phyloP scores from a whole-genome alignment of 1,140 invertebrate species.

The Gerris buenoi region DNA sequence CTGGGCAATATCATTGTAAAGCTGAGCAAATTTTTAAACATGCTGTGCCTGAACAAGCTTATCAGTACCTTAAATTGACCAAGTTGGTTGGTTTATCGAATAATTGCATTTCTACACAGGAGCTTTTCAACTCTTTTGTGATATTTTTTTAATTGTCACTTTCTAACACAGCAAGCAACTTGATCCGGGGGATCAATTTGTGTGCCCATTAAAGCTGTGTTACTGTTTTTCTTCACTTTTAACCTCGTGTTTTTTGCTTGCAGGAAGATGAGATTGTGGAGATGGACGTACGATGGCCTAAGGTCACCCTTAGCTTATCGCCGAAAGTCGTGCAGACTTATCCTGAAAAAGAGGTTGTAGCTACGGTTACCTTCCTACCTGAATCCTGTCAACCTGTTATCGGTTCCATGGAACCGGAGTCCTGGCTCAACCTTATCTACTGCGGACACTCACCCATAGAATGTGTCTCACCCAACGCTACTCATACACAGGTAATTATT shows the following conservation, averaged over 20 bases:
- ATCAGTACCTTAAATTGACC: no score
- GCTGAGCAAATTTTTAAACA: no score
- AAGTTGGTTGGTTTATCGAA: no score
- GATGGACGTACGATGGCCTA: constrained; percentile 63
- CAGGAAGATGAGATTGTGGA: constrained; percentile 4
- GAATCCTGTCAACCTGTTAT: constrained; percentile 35
- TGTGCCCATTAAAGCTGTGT: no score
- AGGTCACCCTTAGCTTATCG: constrained; percentile 47
- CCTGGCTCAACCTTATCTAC: constrained; percentile 56
- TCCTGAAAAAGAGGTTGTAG: constrained; percentile 50
- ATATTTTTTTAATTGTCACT: no score
- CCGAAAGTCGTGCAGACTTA: constrained; percentile 62
- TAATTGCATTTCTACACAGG: no score
- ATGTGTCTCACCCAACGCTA: constrained; percentile 33
- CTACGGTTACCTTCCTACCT: constrained; percentile 49
- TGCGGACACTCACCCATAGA: constrained; percentile 46
- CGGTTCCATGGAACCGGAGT: constrained; percentile 43
- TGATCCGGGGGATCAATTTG: no score
- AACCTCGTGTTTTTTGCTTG: not conserved
- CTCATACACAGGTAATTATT: constrained; percentile 35
- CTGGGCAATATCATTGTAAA: no score
- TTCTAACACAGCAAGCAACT: no score
- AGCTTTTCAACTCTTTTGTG: no score
- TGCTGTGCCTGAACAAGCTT: no score
- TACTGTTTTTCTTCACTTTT: no score